Base-by-base conservation (phyloP, 2,113 vertebrate species). In the Cochlearius cochlearius region DNA sequence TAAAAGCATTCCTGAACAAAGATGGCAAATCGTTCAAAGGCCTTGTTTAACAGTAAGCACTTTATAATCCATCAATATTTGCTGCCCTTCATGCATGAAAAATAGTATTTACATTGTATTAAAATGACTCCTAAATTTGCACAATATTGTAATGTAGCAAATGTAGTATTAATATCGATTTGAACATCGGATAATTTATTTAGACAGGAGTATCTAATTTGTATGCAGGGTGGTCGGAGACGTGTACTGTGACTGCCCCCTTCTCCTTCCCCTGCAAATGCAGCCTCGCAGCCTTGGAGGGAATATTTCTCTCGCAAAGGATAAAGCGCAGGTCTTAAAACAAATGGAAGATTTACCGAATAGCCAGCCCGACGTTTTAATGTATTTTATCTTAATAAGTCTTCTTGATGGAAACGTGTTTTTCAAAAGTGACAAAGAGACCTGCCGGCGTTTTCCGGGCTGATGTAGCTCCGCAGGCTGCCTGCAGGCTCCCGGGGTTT, bases 161-260 rank as follows among this genome's bases (percentile, higher is more conserved):
- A 98, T 97, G 97, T 81, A 96, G 98, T 98, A 98, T 98, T 98
- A 98, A 98, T 98, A 98, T 98, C 96, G 98, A 98, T 98, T 97
- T 97, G 98, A 98, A 64, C 95, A 97, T 97, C 96, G 88, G 98
- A 97, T 98, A 97, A 98, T 98, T 98, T 98, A 98, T 98, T 98
- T 98, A 98, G 98, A 97, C 97, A 97, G 96, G 96, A 97, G 93
- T 86, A 95, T 92, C 97, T 98, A 95, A 98, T 98, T 98, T 97
- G 96, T 98, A 98, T 98, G 98, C 98, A 96, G 95, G 97, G 94
- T 97, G 97, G 96, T 98, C 93, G 25, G 92, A 98, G 92, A 95
- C 86, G 4, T 97, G 98, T 97, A 98, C 98, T 98, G 95, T 96
- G 97, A 98, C 98, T 98, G 98, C 98, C 98, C 97, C 98, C 97